These are phyloP conservation scores for Aporophyla nigra DNA, from an alignment of 2,888 invertebrate species.

Conservation along the genomic window DNA sequence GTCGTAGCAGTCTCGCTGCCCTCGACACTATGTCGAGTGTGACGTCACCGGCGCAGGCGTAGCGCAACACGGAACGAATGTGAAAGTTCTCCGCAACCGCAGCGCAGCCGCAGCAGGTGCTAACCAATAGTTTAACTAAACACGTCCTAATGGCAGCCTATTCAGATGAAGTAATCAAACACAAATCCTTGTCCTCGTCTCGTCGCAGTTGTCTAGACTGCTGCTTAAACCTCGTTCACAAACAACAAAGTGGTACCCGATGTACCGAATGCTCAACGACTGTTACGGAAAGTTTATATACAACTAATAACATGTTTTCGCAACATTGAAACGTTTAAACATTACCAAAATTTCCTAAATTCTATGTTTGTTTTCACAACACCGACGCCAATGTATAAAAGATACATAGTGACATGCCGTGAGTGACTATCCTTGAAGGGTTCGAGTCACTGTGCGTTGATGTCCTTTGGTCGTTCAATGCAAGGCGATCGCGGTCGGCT, in stretches of 20 bases:
- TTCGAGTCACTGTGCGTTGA: constrained; percentile 76
- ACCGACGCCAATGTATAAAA: constrained; percentile 74
- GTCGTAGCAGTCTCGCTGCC: constrained; percentile 66
- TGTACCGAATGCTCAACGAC: constrained; percentile 71
- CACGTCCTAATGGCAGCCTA: constrained; percentile 66
- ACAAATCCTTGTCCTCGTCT: constrained; percentile 50
- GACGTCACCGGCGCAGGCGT: constrained; percentile 83
- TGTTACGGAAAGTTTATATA: constrained; percentile 70
- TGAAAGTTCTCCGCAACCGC: constrained; percentile 87
- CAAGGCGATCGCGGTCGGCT: constrained; percentile 82
- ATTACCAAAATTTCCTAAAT: constrained; percentile 60
- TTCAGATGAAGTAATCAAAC: constrained; percentile 61
- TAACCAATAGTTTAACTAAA: constrained; percentile 80
- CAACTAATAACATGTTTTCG: constrained; percentile 72
- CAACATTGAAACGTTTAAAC: constrained; percentile 71
- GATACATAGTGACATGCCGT: constrained; percentile 66
- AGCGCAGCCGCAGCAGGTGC: constrained; percentile 82
- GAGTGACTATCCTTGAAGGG: constrained; percentile 85
- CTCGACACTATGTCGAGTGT: constrained; percentile 72
- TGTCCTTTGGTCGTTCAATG: constrained; percentile 83
- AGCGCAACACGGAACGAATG: constrained; percentile 87
- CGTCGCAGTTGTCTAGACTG: constrained; percentile 30
- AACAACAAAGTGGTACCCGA: constrained; percentile 26
- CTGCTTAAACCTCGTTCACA: constrained; percentile 29
- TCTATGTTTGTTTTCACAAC: constrained; percentile 70